Evolutionary conservation across 2,113 vertebrate genomes (phyloP), one percentile per base, ranked within the genome.

Genomic region (Colaptes auratus): DNA sequence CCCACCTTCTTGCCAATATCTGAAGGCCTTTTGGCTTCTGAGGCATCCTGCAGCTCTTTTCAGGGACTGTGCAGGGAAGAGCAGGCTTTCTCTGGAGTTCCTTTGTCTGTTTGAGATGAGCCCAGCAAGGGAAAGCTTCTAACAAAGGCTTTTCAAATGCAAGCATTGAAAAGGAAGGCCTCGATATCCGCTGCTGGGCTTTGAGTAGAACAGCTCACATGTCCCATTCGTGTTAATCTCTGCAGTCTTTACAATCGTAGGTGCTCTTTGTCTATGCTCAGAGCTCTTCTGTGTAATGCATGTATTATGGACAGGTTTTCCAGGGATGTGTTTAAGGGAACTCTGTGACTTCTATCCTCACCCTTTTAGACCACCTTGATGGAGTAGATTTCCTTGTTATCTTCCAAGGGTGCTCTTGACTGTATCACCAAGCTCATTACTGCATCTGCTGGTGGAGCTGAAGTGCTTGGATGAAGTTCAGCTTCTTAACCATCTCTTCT

Each of bases 101-200:
- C 56, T 94, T 93, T 89, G 67, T 92, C 67, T 89, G 67, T 70
- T 73, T 18, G 31, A 92, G 87, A 93, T 82, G 75, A 89, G 71
- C 63, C 70, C 46, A 46, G 72, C 88, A 39, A 87, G 67, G 59
- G 59, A 90, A 91, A 77, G 71, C 81, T 39, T 82, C 0, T 1
- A 67, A 82, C 64, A 93, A 94, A 94, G 75, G 86, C 66, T 87
- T 96, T 92, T 93, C 64, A 93, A 82, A 82, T 60, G 67, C 64
- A 28, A 53, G 80, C 33, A 1, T 20, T 86, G 85, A 88, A 92
- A 96, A 89, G 76, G 82, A 92, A 80, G 52, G 48, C 92, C 95
- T 90, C 92, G 94, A 78, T 96, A 96, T 94, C 92, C 10, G 30
- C 92, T 91, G 88, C 76, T 86, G 86, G 90, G 42, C 64, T 93